These are phyloP conservation scores for Drosophila bunnanda DNA, from an alignment of 2,888 invertebrate genomes.

Conservation along the genomic window DNA sequence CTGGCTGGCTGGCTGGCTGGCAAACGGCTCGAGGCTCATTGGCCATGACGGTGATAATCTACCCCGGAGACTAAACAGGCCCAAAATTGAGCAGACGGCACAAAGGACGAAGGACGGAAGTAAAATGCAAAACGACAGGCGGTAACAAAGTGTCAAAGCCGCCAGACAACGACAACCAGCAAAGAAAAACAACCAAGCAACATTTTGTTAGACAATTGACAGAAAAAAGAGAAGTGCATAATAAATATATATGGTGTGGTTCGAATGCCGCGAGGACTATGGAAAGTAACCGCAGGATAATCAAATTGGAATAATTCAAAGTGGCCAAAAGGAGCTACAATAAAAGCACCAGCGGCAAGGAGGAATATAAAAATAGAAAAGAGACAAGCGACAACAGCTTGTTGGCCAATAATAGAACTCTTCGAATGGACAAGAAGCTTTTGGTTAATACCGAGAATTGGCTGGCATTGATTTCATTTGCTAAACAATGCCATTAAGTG, in stretches of 20 bases:
- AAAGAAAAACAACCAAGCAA: conserved; percentile 42
- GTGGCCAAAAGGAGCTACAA: conserved; percentile 30
- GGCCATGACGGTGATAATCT: conserved; percentile 63
- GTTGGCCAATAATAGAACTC: conserved; percentile 16
- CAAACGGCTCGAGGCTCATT: conserved; percentile 31
- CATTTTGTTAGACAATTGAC: conserved; percentile 57
- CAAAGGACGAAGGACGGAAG: conserved; percentile 9
- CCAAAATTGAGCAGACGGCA: conserved; percentile 17
- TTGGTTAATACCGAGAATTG: conserved; percentile 14
- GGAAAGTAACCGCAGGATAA: conserved; percentile 52
- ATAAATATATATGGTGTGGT: conserved; percentile 43
- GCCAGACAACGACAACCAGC: conserved; percentile 54
- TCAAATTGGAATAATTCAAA: conserved; percentile 61
- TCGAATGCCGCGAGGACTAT: conserved; percentile 4
- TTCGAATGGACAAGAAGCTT: conserved; percentile 12
- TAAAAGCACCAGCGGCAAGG: conserved; percentile 1
- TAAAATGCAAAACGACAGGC: conserved; percentile 33
- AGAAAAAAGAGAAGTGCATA: conserved; percentile 58
- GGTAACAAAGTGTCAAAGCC: conserved; percentile 57
- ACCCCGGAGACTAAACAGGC: conserved; percentile 58
- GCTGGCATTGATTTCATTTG: conserved; percentile 22
- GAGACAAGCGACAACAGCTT: conserved; percentile 1
- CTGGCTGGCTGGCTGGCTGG: conserved; percentile 25
- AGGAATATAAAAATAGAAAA: conserved; percentile 14
- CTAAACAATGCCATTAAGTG: conserved; percentile 9